phyloP scores from a whole-genome alignment of 2,888 invertebrate genomes.

The Meteorus cinctellus region DNA sequence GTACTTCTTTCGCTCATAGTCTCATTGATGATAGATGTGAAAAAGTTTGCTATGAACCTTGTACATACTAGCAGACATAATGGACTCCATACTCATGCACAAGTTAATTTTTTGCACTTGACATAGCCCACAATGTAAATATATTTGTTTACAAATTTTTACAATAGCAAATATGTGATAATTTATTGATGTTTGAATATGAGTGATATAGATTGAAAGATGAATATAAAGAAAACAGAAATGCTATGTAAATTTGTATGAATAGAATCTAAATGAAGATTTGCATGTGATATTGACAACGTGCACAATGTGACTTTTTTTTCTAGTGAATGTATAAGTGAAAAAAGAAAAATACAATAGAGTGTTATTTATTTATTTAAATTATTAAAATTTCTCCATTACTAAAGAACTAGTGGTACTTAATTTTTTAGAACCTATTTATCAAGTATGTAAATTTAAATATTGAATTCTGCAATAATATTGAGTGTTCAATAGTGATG shows the following conservation, averaged over 20 bases:
- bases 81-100: neutral
- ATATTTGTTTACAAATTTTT: conserved; percentile 4
- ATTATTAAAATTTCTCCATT: neutral
- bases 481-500: neutral
- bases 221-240: neutral
- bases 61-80: neutral
- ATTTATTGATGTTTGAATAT: neutral
- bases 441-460: neutral
- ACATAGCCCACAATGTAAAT: neutral
- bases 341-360: neutral
- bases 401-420: neutral
- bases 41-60: neutral
- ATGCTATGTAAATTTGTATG: neutral
- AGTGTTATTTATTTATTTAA: neutral
- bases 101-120: neutral
- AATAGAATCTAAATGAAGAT: neutral
- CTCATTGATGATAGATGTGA: neutral
- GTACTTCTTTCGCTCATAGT: neutral
- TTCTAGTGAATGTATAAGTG: neutral
- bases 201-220: neutral
- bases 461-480: neutral
- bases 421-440: neutral
- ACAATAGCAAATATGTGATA: neutral
- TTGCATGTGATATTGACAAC: neutral
- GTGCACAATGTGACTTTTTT: neutral